phyloP scores from a whole-genome alignment of 2,888 invertebrate species.

The Monochamus alternatus region DNA sequence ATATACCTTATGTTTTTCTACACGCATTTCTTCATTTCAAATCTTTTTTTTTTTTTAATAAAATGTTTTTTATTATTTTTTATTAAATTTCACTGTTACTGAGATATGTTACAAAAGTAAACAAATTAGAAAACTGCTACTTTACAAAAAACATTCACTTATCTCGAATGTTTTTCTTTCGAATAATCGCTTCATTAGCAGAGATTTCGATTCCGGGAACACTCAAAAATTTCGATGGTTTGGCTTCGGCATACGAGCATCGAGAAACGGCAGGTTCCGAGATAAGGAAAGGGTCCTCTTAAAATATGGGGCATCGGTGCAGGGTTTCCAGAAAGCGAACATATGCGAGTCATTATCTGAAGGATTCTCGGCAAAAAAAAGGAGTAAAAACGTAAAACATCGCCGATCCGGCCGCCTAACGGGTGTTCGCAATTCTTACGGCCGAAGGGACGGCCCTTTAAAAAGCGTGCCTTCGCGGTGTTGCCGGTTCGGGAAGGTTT shows the following conservation, averaged over 20 bases:
- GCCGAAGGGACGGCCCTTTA: slow-evolving; percentile 17
- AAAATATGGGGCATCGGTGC: slow-evolving; percentile 63
- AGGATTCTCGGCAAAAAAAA: slow-evolving; percentile 55
- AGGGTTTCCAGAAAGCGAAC: slow-evolving; percentile 65
- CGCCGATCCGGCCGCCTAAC: slow-evolving; percentile 57
- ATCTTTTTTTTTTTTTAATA: too few relatives aligned
- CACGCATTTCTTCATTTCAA: too few relatives aligned
- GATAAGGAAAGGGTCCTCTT: slow-evolving; percentile 49
- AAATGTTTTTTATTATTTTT: too few relatives aligned
- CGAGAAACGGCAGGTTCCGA: neutral
- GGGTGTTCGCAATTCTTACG: slow-evolving; percentile 57
- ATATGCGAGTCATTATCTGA: slow-evolving; percentile 65
- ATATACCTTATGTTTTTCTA: too few relatives aligned
- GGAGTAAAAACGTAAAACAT: slow-evolving; percentile 56
- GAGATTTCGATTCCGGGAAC: too few relatives aligned
- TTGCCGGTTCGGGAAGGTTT: slow-evolving; percentile 1
- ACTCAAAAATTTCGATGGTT: too few relatives aligned
- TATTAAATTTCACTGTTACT: too few relatives aligned
- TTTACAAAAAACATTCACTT: too few relatives aligned
- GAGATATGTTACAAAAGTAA: too few relatives aligned
- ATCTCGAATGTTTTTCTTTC: too few relatives aligned
- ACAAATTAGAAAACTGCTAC: too few relatives aligned
- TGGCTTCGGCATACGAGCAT: neutral
- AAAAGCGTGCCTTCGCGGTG: slow-evolving; percentile 2
- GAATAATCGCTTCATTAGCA: too few relatives aligned